These are phyloP conservation scores for Syngnathoides biaculeatus DNA, from an alignment of 2,113 vertebrate species.

Conservation along the genomic window DNA sequence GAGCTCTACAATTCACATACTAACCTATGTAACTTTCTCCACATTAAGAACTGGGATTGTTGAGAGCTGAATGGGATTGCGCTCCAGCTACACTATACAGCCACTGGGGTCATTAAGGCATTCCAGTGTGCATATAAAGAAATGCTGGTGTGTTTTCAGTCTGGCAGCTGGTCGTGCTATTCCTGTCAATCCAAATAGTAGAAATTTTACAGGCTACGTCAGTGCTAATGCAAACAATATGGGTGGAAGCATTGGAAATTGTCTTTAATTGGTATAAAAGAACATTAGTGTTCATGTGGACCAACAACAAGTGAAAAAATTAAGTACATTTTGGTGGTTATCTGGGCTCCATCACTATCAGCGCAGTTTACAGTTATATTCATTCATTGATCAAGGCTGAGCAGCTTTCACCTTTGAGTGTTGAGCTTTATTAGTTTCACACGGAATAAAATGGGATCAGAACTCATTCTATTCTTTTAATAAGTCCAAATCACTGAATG, in stretches of 20 bases:
- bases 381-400: background rate
- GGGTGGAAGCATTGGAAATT: background rate
- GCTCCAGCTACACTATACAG: conserved; percentile 7
- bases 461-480: too few relatives aligned
- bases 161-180: conserved; percentile 15
- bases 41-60: conserved; percentile 22
- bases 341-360: background rate
- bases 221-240: background rate
- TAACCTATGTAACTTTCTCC: conserved; percentile 17
- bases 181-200: conserved; percentile 9
- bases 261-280: background rate
- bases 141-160: conserved; percentile 14
- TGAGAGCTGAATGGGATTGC: conserved; percentile 19
- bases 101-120: conserved; percentile 44
- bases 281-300: background rate
- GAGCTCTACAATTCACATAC: conserved; percentile 15
- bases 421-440: too few relatives aligned
- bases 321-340: background rate
- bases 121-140: conserved; percentile 32
- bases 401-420: too few relatives aligned
- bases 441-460: background rate
- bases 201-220: conserved; percentile 9
- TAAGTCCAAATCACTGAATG: too few relatives aligned
- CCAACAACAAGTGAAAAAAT: background rate
- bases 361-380: background rate